Evolutionary conservation across 2,797 vertebrate species (phyloP).

Genomic region (Pseudocheirus occidentalis): DNA sequence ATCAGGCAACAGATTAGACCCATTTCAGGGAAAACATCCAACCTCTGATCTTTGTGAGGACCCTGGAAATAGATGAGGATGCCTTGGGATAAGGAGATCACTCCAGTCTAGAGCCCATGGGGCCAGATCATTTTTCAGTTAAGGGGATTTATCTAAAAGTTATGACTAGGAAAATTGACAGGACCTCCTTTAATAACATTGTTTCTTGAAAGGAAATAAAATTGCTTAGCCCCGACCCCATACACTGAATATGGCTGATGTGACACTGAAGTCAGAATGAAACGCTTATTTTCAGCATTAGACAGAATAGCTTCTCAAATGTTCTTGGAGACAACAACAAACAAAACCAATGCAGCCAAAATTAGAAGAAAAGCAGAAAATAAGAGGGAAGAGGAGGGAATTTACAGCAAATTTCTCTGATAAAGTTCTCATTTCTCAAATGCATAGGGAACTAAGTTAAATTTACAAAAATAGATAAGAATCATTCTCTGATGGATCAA

Average conservation of each 20-base stretch:
- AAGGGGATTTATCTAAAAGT: background rate
- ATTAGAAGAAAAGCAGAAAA: background rate
- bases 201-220: background rate
- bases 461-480: background rate
- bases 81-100: background rate
- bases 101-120: background rate
- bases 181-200: background rate
- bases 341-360: background rate
- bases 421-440: background rate
- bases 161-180: background rate
- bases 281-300: background rate
- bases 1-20: background rate
- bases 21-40: background rate
- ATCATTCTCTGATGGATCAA: background rate
- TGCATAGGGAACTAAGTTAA: background rate
- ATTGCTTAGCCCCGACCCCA: background rate
- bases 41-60: background rate
- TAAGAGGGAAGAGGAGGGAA: background rate
- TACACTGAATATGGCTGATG: background rate
- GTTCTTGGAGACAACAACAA: background rate
- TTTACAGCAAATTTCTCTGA: background rate
- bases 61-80: background rate
- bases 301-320: background rate
- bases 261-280: background rate
- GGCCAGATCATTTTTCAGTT: background rate